Base-by-base conservation (phyloP, 1,140 invertebrate species). In the Euura lappo region DNA sequence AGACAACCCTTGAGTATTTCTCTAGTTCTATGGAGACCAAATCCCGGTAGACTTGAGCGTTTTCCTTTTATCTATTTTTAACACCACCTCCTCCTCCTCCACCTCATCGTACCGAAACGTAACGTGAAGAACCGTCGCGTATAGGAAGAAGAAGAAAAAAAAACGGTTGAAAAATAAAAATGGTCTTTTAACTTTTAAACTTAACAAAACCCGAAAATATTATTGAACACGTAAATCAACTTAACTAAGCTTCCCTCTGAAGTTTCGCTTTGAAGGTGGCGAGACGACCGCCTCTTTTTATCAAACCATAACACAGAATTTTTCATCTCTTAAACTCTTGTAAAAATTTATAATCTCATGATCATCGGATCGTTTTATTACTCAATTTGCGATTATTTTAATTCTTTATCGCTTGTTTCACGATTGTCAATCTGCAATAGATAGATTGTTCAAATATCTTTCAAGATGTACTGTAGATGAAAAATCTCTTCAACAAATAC, bases 41-140 rank as follows among this genome's bases (percentile, higher is more conserved):
- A 68, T 68, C 66, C 66, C 28, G 10, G 66, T 44, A 44, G 66
- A 68, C 66, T 11, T 13, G 66, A 8, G 51, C 51, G 8, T 68
- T 68, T 68, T 68, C 66, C 66, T 68, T 68, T 68, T 68, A 68
- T 68, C 66, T 68, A 68, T 68, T 68, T 68, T 68, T 68, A 68
- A 10, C 66, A 28, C 28, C 66, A 28, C 28, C 28, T 28, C 28
- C 28, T 28, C 28, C 28, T 28, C 28, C 28, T 28, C 28, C 28
- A 1, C 1, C 28, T 28, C 28, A 28, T 28, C 6, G 66, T 42
- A 68, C 28, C 11, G 13, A 3, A n/a, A 28, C 28, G 28, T 28
- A 28, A 28, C 0, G 28, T 28, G 28, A 28, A 28, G 28, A 28
- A 28, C 28, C 28, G 28, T 28, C 28, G 28, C 28, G 28, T 28